Base-by-base conservation (phyloP, 2,797 vertebrate species). In the Eospalax fontanierii region DNA sequence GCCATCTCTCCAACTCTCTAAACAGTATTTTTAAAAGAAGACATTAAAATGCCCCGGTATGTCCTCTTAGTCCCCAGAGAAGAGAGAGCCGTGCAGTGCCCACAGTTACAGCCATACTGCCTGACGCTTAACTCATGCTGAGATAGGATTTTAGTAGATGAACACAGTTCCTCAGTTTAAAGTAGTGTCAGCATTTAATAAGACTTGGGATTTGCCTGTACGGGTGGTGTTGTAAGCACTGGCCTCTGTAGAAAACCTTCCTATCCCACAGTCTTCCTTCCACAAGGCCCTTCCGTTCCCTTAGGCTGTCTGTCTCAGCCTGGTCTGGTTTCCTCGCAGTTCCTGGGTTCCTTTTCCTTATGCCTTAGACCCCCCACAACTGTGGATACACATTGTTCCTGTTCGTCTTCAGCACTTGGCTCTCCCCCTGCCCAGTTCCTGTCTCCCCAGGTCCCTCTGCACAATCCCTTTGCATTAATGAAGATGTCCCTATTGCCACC, bases 171-270 rank as follows among this genome's bases (percentile, higher is more conserved):
- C 22, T 33, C 16, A 3, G 22, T 73, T 79, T 16, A 75, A 24
- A 82, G 6, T 43, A 19, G 22, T 66, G 16, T 40, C 21, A 33
- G 43, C 66, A 35, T 40, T 65, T 81, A 46, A 0, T 35, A 8
- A 33, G 66, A 24, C 40, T 11, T 7, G 0, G 57, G 63, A 28
- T 50, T 26, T 79, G 74, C 80, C 46, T 70, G 19, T 54, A 14
- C 18, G 28, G 21, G 8, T 35, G 10, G 15, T 54, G 11, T 16
- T 19, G 22, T 9, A 24, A 22, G 24, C 22, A 0, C 75, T 5
- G 0, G 1, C 38, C 35, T 63, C 61, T 19, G 0, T 5, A 0
- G 35, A 18, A 19, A 11, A 6, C 0, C 19, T 22, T 46, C 59
- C 43, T 4, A 5, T n/a, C 46, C 57, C 38, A 71, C 10, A 15